Base-by-base conservation (phyloP, 2,888 invertebrate genomes). In the Latheticus oryzae region DNA sequence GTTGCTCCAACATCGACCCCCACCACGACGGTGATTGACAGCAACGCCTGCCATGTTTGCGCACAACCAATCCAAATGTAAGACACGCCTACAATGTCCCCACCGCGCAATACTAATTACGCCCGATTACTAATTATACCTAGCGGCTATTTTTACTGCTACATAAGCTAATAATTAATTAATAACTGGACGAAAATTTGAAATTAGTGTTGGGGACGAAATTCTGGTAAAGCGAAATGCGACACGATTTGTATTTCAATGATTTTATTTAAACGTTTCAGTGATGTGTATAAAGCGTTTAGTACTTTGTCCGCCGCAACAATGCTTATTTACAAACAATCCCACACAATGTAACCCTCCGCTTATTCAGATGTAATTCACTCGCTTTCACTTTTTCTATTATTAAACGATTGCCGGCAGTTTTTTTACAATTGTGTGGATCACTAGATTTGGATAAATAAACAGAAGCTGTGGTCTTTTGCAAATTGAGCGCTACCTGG, bases 51-150 rank as follows among this genome's bases (percentile, higher is more conserved):
- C 77, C 78, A 78, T 78, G 73, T 75, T 77, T 75, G 63, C 62
- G 24, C 43, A 21, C 61, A 59, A 38, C 78, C 77, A 78, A 78
- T 76, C 50, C 63, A 57, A 66, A 61, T 69, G 26, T 35, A 33
- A 53, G 65, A 65, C 68, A 72, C 61, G 56, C 50, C 62, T 30
- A 35, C 32, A 19, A 54, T 58, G 61, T 64, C 65, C 70, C 43
- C 30, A 32, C 56, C 40, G 62, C 63, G 61, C 63, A 52, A 68
- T 65, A 73, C 75, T 77, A 74, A 76, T 76, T 74, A 75, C 72
- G 66, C 70, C 67, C 74, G 74, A 76, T 76, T 76, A 76, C 79
- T 79, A 79, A 79, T 79, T 78, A 78, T 78, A 77, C 76, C 79
- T 77, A 68, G 75, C 75, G 78, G 79, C 75, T 76, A 78, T 78